These are phyloP conservation scores for Poecilia picta DNA, from an alignment of 2,797 vertebrate species.

Conservation along the genomic window DNA sequence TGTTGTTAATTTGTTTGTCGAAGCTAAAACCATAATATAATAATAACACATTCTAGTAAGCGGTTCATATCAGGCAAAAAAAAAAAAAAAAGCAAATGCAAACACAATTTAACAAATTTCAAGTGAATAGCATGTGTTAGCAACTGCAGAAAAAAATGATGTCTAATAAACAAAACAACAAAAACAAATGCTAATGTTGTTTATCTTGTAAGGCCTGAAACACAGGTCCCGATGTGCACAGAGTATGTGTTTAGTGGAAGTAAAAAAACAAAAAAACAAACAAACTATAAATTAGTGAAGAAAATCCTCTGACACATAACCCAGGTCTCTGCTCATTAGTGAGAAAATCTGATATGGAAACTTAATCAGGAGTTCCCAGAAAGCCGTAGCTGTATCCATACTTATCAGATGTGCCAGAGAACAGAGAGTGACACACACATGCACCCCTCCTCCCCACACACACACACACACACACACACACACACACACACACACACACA, in stretches of 20 bases:
- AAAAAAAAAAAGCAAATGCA: neutral
- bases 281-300: neutral
- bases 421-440: neutral
- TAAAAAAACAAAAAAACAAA: neutral
- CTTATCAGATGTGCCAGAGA: neutral
- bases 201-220: neutral
- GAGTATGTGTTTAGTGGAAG: neutral
- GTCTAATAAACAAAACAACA: neutral
- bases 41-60: neutral
- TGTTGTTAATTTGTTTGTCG: too few relatives aligned
- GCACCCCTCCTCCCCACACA: too few relatives aligned
- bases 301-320: neutral
- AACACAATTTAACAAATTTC: neutral
- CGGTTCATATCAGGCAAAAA: neutral
- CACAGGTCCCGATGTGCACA: neutral
- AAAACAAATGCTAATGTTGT: neutral
- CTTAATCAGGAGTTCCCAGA: neutral
- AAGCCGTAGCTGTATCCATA: neutral
- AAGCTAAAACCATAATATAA: neutral
- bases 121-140: neutral
- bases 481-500: too few relatives aligned
- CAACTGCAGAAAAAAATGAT: neutral
- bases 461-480: too few relatives aligned
- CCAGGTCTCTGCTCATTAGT: slow-evolving; percentile 2
- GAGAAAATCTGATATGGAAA: neutral